Base-by-base conservation (phyloP, 2,113 vertebrate species). In the Xiphophorus maculatus region DNA sequence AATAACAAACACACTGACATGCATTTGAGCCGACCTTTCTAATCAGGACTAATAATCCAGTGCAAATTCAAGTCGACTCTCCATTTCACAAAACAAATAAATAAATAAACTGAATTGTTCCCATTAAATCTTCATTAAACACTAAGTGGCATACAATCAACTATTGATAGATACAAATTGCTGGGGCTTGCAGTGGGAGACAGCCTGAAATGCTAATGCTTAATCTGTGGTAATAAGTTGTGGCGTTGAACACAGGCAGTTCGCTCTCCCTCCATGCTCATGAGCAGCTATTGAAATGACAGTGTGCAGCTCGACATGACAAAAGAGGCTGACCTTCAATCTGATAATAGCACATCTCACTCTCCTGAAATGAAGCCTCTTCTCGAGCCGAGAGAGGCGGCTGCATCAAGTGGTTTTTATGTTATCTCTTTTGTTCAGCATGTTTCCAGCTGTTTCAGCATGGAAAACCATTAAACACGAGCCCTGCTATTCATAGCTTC, bases 71-170 rank as follows among this genome's bases (percentile, higher is more conserved):
- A 82, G 87, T 87, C 82, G 85, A 89, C 89, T 85, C 76, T 77
- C 83, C 84, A 81, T 76, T 88, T 85, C 83, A 85, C 81, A 72
- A 37, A 66, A 85, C 69, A 80, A 58, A 51, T 51, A n/a, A 48
- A 48, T 78, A 74, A 74, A 86, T 84, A 74, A 88, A 66, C 81
- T 68, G 88, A 91, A 90, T 89, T 81, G 88, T 81, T 84, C 87
- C 89, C 70, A 94, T 95, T 94, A 94, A 93, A 94, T 95, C 92
- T 94, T 94, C 91, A 95, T 95, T 95, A 94, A 72, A 37, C 73
- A 82, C 90, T 94, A 94, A 94, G 93, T 94, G 93, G 90, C 91
- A 91, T 86, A 92, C 92, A 93, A 93, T 95, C 93, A 92, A 88
- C 90, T 88, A 89, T 90, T 94, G 92, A 92, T 92, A 84, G 92